Evolutionary conservation across 30 jellyfish, hydroid and myxozoan genomes (phyloP).

Genomic region (Cassiopea andromeda): DNA sequence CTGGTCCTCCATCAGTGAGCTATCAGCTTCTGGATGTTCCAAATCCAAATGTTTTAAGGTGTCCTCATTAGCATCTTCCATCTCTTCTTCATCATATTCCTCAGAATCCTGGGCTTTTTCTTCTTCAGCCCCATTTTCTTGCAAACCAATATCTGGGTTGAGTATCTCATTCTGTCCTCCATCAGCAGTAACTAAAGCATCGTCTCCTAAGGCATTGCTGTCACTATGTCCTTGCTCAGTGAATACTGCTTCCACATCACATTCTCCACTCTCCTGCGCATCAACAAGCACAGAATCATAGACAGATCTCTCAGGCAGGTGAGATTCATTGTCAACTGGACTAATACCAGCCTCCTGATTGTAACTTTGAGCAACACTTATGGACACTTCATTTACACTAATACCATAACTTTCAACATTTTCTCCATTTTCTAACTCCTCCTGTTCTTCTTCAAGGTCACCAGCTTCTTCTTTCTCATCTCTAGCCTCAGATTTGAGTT

Average conservation of each 20-base stretch:
- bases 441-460: constrained; percentile 4
- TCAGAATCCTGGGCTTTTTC: not conserved
- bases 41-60: constrained; percentile 3
- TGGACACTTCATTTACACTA: not conserved
- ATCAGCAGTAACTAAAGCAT: not conserved
- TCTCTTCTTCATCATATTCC: not conserved
- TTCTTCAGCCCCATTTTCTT: constrained; percentile 4
- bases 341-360: not conserved
- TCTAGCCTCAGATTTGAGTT: not conserved
- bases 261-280: not conserved
- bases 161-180: constrained; percentile 9
- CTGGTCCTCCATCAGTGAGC: constrained; percentile 5
- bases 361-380: not conserved
- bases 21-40: not conserved
- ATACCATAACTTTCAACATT: not conserved
- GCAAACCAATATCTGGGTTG: constrained; percentile 20
- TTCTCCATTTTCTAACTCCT: not conserved
- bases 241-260: not conserved
- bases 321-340: not conserved
- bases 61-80: not conserved
- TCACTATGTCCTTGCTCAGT: not conserved
- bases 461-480: not conserved
- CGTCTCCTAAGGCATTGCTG: not conserved
- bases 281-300: not conserved
- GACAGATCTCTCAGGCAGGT: not conserved